Conservation (phyloP, 2,888 invertebrate species). For the Leptarthrus brevirostris region DNA sequence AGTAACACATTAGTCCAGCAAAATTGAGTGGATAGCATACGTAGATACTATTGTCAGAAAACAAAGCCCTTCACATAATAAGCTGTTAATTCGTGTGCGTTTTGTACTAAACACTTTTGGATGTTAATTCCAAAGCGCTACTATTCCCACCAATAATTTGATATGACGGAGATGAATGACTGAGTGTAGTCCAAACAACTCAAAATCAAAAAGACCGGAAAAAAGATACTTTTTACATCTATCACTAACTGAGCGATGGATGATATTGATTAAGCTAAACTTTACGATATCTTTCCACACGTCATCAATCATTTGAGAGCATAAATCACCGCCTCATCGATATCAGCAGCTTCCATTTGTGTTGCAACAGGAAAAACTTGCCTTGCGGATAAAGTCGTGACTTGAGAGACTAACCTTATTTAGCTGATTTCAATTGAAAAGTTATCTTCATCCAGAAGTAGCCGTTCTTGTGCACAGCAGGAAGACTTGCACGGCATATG, state of each 20-base stretch:
- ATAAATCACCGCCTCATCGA: slow-evolving; percentile 10
- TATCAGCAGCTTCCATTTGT: slow-evolving; percentile 1
- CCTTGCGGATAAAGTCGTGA: slow-evolving; percentile 5
- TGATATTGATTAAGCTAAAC: neutral
- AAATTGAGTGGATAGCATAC: no score
- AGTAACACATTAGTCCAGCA: no score
- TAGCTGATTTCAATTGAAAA: slow-evolving; percentile 1
- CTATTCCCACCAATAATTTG: neutral
- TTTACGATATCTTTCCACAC: neutral
- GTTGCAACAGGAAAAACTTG: neutral
- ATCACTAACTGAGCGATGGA: neutral
- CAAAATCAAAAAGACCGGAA: neutral
- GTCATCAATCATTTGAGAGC: neutral
- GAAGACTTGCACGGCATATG: slow-evolving; percentile 6
- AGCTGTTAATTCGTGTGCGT: no score
- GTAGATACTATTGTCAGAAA: no score
- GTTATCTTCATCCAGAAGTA: neutral
- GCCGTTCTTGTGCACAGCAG: neutral
- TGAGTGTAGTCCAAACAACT: neutral
- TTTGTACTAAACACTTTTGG: no score
- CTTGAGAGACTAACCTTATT: neutral
- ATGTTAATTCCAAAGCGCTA: neutral
- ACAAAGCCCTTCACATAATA: no score
- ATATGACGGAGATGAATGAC: neutral
- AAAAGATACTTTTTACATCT: neutral